Evolutionary conservation across 2,888 invertebrate species (phyloP), one percentile per base, ranked within the genome.

Genomic region (Ormia ochracea): DNA sequence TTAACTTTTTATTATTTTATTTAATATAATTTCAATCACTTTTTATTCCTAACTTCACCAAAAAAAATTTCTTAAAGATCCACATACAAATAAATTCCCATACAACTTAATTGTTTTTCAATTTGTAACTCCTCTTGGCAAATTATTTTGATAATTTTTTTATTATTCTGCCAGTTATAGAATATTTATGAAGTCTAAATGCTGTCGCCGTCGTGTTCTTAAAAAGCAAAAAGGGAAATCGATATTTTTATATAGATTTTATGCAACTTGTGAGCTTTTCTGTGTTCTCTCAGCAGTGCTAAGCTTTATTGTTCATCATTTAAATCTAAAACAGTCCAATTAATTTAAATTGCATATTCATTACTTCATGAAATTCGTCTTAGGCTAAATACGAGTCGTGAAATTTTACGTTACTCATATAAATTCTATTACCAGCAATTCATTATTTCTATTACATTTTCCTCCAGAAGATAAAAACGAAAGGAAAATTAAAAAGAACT

Each of bases 101-200:
- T 75, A 61, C 48, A 80, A 69, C 45, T 69, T 45, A 31, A 75
- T 52, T 54, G 14, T 65, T 69, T 74, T 70, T 69, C 5, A 70
- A 75, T 59, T 66, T 76, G 66, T 69, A 80, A 76, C 75, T 76
- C 23, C 75, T 69, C 33, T 48, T 31, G 17, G 14, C 52, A n/a
- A 56, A 14, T 43, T 69, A 5, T 31, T 10, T 31, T 50, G 54
- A 73, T 76, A 66, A 76, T 76, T n/a, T n/a, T n/a, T n/a, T n/a
- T n/a, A n/a, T n/a, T n/a, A n/a, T n/a, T n/a, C n/a, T n/a, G n/a
- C n/a, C n/a, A n/a, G n/a, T n/a, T n/a, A n/a, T n/a, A n/a, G n/a
- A n/a, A n/a, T n/a, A n/a, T n/a, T n/a, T n/a, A n/a, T n/a, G n/a
- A n/a, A n/a, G n/a, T n/a, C n/a, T n/a, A n/a, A n/a, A n/a, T n/a